phyloP scores from a whole-genome alignment of 1,140 invertebrate genomes.

The Drosophila pruinosa region DNA sequence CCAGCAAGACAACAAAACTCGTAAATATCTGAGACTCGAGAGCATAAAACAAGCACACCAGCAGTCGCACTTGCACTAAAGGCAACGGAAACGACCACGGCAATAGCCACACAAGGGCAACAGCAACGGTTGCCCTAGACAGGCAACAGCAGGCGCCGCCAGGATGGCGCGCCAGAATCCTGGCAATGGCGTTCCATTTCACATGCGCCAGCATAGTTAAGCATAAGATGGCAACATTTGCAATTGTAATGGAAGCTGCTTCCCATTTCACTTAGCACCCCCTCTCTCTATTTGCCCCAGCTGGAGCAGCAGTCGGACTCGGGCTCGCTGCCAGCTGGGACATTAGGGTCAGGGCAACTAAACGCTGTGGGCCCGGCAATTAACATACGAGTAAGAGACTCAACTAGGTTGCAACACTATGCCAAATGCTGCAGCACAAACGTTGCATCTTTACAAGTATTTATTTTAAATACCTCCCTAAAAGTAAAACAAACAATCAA shows the following conservation, averaged over 20 bases:
- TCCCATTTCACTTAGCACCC: background rate
- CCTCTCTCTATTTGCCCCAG: conserved; percentile 10
- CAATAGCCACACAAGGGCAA: conserved; percentile 13
- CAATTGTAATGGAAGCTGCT: conserved; percentile 64
- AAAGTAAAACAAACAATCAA: conserved; percentile 25
- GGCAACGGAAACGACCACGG: conserved; percentile 13
- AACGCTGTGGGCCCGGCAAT: conserved; percentile 32
- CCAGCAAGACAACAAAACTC: conserved; percentile 10
- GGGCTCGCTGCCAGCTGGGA: background rate
- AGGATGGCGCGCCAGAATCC: conserved; percentile 56
- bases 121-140: conserved; percentile 9
- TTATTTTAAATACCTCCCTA: conserved; percentile 27
- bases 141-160: conserved; percentile 38
- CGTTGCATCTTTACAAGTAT: conserved; percentile 1
- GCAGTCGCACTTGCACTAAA: background rate
- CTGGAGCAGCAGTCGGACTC: background rate
- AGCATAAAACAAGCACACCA: conserved; percentile 25
- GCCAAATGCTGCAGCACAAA: conserved; percentile 11
- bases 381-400: conserved; percentile 17
- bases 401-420: background rate
- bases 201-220: conserved; percentile 47
- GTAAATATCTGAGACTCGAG: conserved; percentile 25
- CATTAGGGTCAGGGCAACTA: conserved; percentile 35
- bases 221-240: conserved; percentile 75
- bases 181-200: conserved; percentile 20